Base-by-base conservation (phyloP, 2,888 invertebrate species). In the Erebia epiphron region DNA sequence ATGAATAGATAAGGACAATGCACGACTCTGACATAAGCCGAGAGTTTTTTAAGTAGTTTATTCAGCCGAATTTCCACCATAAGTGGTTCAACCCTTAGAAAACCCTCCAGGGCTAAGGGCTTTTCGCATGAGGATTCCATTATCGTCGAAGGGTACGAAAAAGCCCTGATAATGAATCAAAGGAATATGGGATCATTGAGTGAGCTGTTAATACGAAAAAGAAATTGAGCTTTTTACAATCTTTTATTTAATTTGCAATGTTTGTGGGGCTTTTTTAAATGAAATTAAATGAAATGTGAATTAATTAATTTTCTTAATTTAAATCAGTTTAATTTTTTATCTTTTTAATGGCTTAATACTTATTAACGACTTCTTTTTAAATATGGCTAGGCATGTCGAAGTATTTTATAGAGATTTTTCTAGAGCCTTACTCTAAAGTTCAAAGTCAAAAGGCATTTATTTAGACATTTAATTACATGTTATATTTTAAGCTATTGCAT, bases 11-110 rank as follows among this genome's bases (percentile, higher is more conserved):
- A 18, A 43, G 49, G 21, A 49, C 62, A 61, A 61, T 61, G 18
- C 49, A 13, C 46, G 16, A 14, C 54, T 16, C 52, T 35, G 26
- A 50, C 13, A 66, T 56, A 21, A 46, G 43, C 56, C 13, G 43
- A 56, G 56, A 56, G n/a, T 56, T 66, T 14, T 18, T 11, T 18
- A 66, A 66, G 66, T 66, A 66, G 56, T 66, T 66, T 66, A 21
- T 56, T 56, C 66, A 66, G 18, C 7, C 57, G 26, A 56, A 43
- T 56, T 43, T 41, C 56, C 13, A 66, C 43, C 43, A 10, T 43
- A 46, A 46, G 43, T 46, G 43, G 11, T 11, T 46, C 43, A 46
- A 46, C 56, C 66, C 66, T 57, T 46, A 66, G 18, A 18, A 9
- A 13, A 9, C 56, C 57, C 66, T 56, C 43, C 1, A 41, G n/a